phyloP scores from a whole-genome alignment of 2,113 vertebrate species.

The Heterotis niloticus region DNA sequence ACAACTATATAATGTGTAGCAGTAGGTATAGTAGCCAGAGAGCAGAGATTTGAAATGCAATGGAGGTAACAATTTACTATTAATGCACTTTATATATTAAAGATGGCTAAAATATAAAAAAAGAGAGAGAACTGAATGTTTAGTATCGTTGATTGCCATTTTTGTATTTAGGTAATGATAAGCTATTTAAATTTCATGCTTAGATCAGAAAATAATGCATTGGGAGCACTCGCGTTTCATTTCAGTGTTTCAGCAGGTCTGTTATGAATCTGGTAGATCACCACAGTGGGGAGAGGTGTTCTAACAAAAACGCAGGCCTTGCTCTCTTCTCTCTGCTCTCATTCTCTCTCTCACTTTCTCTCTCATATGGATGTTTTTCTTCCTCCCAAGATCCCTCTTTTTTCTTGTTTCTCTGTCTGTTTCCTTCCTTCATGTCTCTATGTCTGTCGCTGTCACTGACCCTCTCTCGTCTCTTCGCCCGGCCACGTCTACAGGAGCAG shows the following conservation, averaged over 20 bases:
- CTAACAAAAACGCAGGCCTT: slow-evolving; percentile 47
- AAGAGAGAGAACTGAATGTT: no score
- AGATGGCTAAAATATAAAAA: no score
- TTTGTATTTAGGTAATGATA: background rate
- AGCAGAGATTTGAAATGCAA: no score
- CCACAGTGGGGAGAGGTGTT: slow-evolving; percentile 28
- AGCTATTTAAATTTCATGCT: background rate
- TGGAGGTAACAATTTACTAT: no score
- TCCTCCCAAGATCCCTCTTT: slow-evolving; percentile 34
- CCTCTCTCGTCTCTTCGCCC: slow-evolving; percentile 58
- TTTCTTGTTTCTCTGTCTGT: slow-evolving; percentile 16
- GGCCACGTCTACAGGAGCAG: slow-evolving; percentile 55
- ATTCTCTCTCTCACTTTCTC: slow-evolving; percentile 41
- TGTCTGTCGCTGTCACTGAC: slow-evolving; percentile 52
- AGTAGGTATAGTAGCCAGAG: background rate
- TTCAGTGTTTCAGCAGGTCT: background rate
- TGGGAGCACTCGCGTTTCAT: background rate
- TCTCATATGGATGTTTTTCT: slow-evolving; percentile 60
- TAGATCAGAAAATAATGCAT: background rate
- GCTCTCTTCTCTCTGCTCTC: slow-evolving; percentile 40
- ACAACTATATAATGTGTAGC: no score
- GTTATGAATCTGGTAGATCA: background rate
- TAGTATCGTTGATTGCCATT: background rate
- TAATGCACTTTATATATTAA: no score
- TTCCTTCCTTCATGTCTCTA: slow-evolving; percentile 21